Conservation (phyloP, 2,888 invertebrate genomes). For the Teleogryllus oceanicus region DNA sequence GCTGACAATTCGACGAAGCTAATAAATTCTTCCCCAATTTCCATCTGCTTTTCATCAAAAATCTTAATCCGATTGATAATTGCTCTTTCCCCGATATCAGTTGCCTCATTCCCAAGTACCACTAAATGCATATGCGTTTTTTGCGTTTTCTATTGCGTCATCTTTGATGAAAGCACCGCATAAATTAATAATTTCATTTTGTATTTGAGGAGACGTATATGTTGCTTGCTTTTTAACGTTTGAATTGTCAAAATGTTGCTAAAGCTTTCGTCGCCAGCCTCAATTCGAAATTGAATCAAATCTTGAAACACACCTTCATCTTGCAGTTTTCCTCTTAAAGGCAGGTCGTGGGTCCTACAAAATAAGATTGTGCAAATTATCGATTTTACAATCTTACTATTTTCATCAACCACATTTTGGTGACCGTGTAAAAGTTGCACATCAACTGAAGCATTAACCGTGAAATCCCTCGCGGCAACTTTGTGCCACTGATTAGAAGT, state of each 20-base stretch:
- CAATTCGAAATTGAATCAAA: conserved; percentile 39
- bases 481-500: conserved; percentile 21
- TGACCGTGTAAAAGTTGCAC: conserved; percentile 19
- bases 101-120: conserved; percentile 40
- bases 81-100: conserved; percentile 41
- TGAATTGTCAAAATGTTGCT: conserved; percentile 40
- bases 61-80: conserved; percentile 40
- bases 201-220: conserved; percentile 41
- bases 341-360: conserved; percentile 18
- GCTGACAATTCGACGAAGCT: conserved; percentile 40
- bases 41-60: conserved; percentile 38
- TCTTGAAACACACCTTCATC: conserved; percentile 39
- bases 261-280: conserved; percentile 40
- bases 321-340: conserved; percentile 3
- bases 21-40: conserved; percentile 41
- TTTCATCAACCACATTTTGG: conserved; percentile 19
- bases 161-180: conserved; percentile 40
- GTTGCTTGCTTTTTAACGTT: conserved; percentile 40
- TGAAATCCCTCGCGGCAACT: not conserved
- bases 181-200: conserved; percentile 43
- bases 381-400: not conserved
- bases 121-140: conserved; percentile 37
- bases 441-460: not conserved
- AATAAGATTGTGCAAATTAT: conserved; percentile 20
- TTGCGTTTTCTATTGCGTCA: conserved; percentile 30